A percentile compares a stretch with the other conserved stretches of the same genome.
phyloP scores from a whole-genome alignment of 1,140 invertebrate species.

The Portunus trituberculatus region DNA sequence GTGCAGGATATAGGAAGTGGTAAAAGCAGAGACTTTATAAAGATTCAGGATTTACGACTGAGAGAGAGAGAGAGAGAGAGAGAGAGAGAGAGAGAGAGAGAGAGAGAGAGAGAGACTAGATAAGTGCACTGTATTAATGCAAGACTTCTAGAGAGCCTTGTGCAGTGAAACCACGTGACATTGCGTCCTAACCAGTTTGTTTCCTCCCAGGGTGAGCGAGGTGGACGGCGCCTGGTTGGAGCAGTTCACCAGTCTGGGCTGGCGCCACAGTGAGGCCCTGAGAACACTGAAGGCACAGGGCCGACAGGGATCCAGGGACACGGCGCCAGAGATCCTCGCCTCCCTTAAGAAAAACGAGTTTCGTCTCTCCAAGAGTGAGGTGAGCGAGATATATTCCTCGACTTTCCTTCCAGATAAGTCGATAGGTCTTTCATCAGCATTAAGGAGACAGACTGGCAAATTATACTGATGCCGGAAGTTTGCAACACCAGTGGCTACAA shows the following conservation, averaged over 20 bases:
- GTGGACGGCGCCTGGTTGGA: conserved; percentile 73
- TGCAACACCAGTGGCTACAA: no score
- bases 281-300: conserved; percentile 64
- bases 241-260: conserved; percentile 75
- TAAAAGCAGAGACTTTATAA: no score
- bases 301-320: conserved; percentile 73
- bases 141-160: no score
- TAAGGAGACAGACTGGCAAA: neutral
- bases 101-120: no score
- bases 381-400: conserved; percentile 26
- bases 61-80: no score
- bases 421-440: neutral
- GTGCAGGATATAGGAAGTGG: no score
- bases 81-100: no score
- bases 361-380: conserved; percentile 66
- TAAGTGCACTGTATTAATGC: no score
- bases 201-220: conserved; percentile 47
- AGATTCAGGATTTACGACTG: no score
- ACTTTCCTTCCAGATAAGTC: neutral
- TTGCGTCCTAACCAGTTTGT: neutral
- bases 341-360: conserved; percentile 67
- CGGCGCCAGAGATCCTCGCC: conserved; percentile 67
- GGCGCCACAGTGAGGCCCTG: conserved; percentile 75
- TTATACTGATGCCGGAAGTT: no score
- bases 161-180: no score